phyloP scores from a whole-genome alignment of 2,113 vertebrate genomes.

The Eudyptes chrysolophus region DNA sequence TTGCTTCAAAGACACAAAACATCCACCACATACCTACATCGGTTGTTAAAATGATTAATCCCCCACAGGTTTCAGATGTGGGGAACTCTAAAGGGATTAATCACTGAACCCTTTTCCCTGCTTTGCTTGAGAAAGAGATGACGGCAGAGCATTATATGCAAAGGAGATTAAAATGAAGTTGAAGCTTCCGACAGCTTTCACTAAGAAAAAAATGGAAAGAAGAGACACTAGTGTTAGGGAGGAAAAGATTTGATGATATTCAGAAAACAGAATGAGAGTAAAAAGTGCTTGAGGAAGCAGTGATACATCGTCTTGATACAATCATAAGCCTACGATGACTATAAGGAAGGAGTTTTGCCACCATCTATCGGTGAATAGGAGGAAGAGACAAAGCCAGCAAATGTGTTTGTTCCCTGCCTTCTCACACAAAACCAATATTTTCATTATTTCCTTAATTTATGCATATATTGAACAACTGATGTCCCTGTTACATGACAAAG shows the following conservation, averaged over 20 bases:
- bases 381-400: background rate
- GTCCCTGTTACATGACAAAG: background rate
- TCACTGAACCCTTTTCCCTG: background rate
- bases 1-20: background rate
- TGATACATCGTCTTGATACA: rapidly evolving
- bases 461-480: background rate
- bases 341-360: slow-evolving; percentile 42
- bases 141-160: background rate
- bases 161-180: background rate
- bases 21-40: background rate
- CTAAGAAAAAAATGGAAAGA: background rate
- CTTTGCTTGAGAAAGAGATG: background rate
- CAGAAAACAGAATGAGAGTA: background rate
- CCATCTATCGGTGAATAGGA: slow-evolving; percentile 7
- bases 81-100: background rate
- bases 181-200: background rate
- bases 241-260: background rate
- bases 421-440: background rate
- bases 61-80: background rate
- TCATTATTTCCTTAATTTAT: background rate
- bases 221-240: background rate
- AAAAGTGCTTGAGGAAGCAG: background rate
- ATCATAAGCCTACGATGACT: background rate
- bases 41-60: background rate
- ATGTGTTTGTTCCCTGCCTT: rapidly evolving